Conservation (phyloP, 2,113 vertebrate species). For the Sitta europaea region DNA sequence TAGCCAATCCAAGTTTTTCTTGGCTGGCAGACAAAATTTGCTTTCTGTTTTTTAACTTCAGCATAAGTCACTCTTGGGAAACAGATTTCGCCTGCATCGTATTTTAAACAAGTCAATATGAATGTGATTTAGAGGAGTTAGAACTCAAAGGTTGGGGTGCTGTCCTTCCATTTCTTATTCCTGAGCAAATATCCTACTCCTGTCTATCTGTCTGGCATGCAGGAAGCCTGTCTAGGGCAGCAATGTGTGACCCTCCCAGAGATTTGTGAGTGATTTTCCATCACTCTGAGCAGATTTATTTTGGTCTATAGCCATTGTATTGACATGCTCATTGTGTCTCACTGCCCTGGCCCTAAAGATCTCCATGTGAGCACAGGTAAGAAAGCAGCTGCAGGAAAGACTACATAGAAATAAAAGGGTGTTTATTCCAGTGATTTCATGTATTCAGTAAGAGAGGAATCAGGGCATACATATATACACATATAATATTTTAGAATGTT, state of each 20-base stretch:
- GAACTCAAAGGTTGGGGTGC: neutral
- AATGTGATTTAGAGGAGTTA: neutral
- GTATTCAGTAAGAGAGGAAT: neutral
- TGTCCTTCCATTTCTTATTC: neutral
- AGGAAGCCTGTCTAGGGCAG: neutral
- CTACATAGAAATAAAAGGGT: neutral
- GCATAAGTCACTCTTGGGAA: constrained; percentile 22
- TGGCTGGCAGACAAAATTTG: constrained; percentile 23
- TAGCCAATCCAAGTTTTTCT: constrained; percentile 47
- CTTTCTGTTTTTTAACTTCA: constrained; percentile 40
- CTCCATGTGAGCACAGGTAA: neutral
- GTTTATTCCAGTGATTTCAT: rapidly evolving
- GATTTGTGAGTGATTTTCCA: constrained; percentile 3
- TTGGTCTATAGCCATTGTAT: neutral
- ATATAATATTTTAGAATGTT: neutral
- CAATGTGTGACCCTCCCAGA: neutral
- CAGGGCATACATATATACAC: neutral
- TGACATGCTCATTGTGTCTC: neutral
- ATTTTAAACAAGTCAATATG: constrained; percentile 42
- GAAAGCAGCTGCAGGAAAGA: neutral
- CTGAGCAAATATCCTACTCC: neutral
- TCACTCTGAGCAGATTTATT: neutral
- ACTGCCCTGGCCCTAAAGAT: neutral
- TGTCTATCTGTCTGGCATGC: neutral
- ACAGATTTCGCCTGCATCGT: neutral